Evolutionary conservation across 1,140 invertebrate species (phyloP).

Genomic region (Lepidurus apus): DNA sequence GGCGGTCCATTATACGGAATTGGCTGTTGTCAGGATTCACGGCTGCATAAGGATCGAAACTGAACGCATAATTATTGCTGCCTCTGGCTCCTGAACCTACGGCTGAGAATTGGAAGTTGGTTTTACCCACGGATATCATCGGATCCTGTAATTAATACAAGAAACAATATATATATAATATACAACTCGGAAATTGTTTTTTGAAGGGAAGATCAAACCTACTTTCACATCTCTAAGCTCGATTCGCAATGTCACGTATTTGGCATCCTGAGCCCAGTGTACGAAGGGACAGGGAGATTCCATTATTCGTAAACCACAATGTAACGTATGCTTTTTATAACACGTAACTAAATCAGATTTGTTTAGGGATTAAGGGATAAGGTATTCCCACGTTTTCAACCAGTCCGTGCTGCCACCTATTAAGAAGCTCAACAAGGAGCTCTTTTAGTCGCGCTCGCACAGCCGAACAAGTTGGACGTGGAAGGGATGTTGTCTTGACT

Average conservation of each 20-base stretch:
- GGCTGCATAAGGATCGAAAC: conserved; percentile 37
- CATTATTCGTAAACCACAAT: not conserved
- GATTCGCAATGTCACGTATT: conserved; percentile 67
- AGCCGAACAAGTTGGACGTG: no score
- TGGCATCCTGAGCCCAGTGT: conserved; percentile 85
- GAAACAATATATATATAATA: conserved; percentile 35
- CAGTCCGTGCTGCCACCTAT: no score
- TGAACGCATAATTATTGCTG: conserved; percentile 39
- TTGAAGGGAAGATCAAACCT: conserved; percentile 52
- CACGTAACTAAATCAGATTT: no score
- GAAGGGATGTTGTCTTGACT: no score
- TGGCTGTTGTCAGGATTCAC: conserved; percentile 46
- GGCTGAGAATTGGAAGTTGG: conserved; percentile 31
- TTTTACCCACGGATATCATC: conserved; percentile 29
- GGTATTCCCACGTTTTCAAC: no score
- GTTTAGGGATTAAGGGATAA: no score
- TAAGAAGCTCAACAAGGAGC: no score
- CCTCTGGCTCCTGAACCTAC: conserved; percentile 33
- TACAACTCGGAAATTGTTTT: conserved; percentile 28
- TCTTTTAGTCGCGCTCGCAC: no score
- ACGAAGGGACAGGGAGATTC: conserved; percentile 61
- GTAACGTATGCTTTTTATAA: no score
- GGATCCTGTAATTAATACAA: conserved; percentile 44
- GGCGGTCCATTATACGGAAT: conserved; percentile 62
- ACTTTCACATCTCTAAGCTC: conserved; percentile 76